Conservation (phyloP, 1,140 invertebrate genomes). For the Atopsyche davidsoni region DNA sequence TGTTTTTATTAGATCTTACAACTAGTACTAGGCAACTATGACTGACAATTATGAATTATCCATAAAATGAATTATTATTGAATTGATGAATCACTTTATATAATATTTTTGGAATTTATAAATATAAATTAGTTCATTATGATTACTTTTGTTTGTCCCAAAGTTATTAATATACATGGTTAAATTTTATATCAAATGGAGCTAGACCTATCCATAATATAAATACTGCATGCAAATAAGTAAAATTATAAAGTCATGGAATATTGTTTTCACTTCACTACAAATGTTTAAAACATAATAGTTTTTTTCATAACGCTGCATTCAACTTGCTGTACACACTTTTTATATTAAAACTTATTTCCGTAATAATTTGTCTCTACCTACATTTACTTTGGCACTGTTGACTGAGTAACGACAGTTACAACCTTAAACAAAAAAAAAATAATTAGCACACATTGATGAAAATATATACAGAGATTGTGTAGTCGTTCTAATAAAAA, state of each 20-base stretch:
- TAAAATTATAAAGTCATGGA: no score
- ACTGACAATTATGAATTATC: no score
- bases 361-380: neutral
- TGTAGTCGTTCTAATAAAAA: slow-evolving; percentile 19
- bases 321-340: neutral
- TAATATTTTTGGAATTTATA: neutral
- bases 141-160: neutral
- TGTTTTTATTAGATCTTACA: no score
- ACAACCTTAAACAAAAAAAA: slow-evolving; percentile 33
- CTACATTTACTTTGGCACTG: slow-evolving; percentile 4
- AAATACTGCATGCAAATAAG: no score
- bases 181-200: no score
- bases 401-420: slow-evolving; percentile 36
- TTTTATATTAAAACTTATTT: neutral
- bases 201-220: no score
- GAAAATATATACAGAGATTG: slow-evolving; percentile 1
- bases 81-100: neutral
- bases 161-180: neutral
- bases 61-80: neutral
- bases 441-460: slow-evolving; percentile 10
- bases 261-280: no score
- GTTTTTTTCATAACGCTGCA: neutral
- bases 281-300: no score
- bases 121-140: slow-evolving; percentile 1
- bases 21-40: no score